Conservation (phyloP, 2,888 invertebrate species). For the Euplexia lucipara region DNA sequence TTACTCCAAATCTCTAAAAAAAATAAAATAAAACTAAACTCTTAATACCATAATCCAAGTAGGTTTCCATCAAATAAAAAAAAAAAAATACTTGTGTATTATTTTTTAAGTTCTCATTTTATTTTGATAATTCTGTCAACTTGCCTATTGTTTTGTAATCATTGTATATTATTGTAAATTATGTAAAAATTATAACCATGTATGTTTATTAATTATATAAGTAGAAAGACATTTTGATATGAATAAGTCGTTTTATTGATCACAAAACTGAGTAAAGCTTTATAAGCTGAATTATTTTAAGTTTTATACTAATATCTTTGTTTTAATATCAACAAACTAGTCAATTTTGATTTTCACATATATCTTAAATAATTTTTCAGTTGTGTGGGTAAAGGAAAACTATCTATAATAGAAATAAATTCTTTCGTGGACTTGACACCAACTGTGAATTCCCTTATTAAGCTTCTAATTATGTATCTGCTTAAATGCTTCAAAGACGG, state of each 20-base stretch:
- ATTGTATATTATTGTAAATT: slow-evolving; percentile 45
- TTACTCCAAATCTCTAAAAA: too few relatives aligned
- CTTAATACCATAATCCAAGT: too few relatives aligned
- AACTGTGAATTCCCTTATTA: slow-evolving; percentile 66
- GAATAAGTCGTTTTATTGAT: slow-evolving; percentile 55
- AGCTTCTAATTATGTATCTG: slow-evolving; percentile 76
- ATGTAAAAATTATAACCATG: slow-evolving; percentile 44
- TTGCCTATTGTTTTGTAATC: too few relatives aligned
- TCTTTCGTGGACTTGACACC: slow-evolving; percentile 71
- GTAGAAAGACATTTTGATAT: slow-evolving; percentile 46
- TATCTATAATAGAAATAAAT: slow-evolving; percentile 73
- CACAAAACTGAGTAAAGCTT: slow-evolving; percentile 51
- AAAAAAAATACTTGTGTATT: too few relatives aligned
- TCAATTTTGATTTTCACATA: slow-evolving; percentile 48
- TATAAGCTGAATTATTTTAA: slow-evolving; percentile 40
- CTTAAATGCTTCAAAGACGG: slow-evolving; percentile 81
- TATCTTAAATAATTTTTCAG: slow-evolving; percentile 81
- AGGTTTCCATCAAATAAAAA: too few relatives aligned
- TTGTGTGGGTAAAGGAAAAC: slow-evolving; percentile 75
- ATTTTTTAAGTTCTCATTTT: too few relatives aligned
- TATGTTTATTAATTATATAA: slow-evolving; percentile 38
- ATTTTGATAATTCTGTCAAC: too few relatives aligned
- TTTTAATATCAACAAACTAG: slow-evolving; percentile 28
- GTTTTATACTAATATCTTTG: slow-evolving; percentile 32
- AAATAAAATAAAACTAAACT: too few relatives aligned